Conservation (phyloP, 2,888 invertebrate genomes). For the Nasonovia ribisnigri region DNA sequence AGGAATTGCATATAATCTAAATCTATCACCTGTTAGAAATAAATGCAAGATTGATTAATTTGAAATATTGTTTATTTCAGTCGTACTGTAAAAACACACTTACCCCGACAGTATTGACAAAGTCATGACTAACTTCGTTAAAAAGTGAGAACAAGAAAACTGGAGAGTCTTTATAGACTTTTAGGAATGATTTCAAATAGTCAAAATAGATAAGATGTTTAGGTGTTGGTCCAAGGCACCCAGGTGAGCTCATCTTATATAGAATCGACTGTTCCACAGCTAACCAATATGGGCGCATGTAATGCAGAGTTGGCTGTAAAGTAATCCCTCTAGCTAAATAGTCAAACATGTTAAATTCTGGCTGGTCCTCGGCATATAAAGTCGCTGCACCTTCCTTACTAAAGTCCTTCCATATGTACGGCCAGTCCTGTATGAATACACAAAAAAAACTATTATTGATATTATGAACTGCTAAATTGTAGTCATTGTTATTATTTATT, state of each 20-base stretch:
- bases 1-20: slow-evolving; percentile 68
- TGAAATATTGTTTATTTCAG: not conserved
- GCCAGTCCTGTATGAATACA: slow-evolving; percentile 69
- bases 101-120: slow-evolving; percentile 69
- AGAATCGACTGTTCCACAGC: slow-evolving; percentile 70
- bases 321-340: slow-evolving; percentile 71
- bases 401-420: slow-evolving; percentile 71
- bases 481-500: slow-evolving; percentile 2
- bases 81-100: slow-evolving; percentile 46
- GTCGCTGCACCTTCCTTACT: slow-evolving; percentile 70
- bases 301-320: slow-evolving; percentile 71
- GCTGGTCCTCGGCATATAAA: slow-evolving; percentile 71
- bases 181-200: slow-evolving; percentile 68
- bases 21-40: slow-evolving; percentile 68
- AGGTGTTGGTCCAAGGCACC: slow-evolving; percentile 69
- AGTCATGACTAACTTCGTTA: slow-evolving; percentile 70
- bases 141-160: slow-evolving; percentile 67
- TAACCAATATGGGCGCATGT: slow-evolving; percentile 71
- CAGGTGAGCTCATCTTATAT: slow-evolving; percentile 67
- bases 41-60: slow-evolving; percentile 11
- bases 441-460: not conserved
- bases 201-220: slow-evolving; percentile 70
- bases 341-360: slow-evolving; percentile 71
- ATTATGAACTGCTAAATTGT: not conserved
- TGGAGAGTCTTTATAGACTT: slow-evolving; percentile 67